Percentiles rank a stretch among this genome's conserved stretches.
These are phyloP conservation scores for Altica lythri DNA, from an alignment of 2,888 invertebrate species.

Conservation along the genomic window DNA sequence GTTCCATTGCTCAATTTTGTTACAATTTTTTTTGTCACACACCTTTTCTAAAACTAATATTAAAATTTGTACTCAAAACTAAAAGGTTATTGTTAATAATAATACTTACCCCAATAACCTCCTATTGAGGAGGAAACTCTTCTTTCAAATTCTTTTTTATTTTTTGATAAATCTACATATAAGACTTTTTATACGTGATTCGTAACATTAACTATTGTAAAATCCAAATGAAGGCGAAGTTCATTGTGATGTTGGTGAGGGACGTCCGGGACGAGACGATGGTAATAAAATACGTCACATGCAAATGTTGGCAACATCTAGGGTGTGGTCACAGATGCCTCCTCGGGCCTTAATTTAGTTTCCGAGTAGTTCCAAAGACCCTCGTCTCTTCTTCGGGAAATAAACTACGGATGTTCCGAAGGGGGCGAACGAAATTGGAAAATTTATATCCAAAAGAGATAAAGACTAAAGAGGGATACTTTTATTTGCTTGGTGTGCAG, in stretches of 20 bases:
- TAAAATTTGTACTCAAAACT: no score
- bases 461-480: slow-evolving; percentile 53
- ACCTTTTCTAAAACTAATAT: no score
- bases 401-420: slow-evolving; percentile 52
- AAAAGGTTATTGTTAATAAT: no score
- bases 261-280: slow-evolving; percentile 42
- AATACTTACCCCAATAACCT: no score
- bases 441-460: slow-evolving; percentile 54
- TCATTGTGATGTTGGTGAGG: slow-evolving; percentile 15
- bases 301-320: slow-evolving; percentile 58
- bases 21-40: no score
- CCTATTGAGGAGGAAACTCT: no score
- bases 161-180: no score
- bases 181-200: no score
- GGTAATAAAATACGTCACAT: slow-evolving; percentile 60
- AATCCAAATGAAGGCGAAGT: slow-evolving; percentile 26
- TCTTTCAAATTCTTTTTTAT: no score
- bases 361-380: slow-evolving; percentile 56
- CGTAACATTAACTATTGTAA: no score
- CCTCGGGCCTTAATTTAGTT: slow-evolving; percentile 58
- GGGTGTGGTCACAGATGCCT: slow-evolving; percentile 60
- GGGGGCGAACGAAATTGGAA: slow-evolving; percentile 56
- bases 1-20: no score
- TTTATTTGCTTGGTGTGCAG: slow-evolving; percentile 38
- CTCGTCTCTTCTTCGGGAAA: slow-evolving; percentile 46